A percentile compares a stretch with the other conserved stretches of the same genome.
phyloP scores from a whole-genome alignment of 2,888 invertebrate genomes.

The Rhagonycha lutea region DNA sequence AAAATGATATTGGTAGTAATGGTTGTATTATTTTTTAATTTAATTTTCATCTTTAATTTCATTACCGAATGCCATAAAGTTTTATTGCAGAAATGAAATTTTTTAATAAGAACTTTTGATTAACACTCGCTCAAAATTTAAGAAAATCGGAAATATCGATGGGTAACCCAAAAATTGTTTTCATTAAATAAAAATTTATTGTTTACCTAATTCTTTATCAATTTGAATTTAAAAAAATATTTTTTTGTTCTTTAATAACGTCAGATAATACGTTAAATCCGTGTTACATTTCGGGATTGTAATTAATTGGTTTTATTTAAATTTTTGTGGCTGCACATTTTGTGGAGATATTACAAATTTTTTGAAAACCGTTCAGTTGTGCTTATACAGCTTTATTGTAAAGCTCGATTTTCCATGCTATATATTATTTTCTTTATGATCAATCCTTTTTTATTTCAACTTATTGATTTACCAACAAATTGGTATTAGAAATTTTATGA shows the following conservation, averaged over 20 bases:
- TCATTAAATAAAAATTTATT: background rate
- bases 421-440: background rate
- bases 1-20: background rate
- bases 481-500: background rate
- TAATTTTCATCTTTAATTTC: background rate
- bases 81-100: background rate
- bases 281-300: background rate
- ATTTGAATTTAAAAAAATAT: background rate
- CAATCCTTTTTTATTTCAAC: background rate
- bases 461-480: background rate
- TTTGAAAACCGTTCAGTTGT: background rate
- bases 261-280: background rate
- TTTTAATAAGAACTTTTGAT: background rate
- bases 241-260: background rate
- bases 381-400: background rate
- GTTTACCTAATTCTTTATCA: background rate
- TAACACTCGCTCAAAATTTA: background rate
- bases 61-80: background rate
- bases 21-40: background rate
- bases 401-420: background rate
- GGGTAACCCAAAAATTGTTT: background rate
- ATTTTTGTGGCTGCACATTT: background rate
- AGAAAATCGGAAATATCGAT: background rate
- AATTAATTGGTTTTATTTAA: background rate
- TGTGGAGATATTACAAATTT: background rate